Conservation (phyloP, 2,797 vertebrate species). For the Kryptolebias ocellatus region DNA sequence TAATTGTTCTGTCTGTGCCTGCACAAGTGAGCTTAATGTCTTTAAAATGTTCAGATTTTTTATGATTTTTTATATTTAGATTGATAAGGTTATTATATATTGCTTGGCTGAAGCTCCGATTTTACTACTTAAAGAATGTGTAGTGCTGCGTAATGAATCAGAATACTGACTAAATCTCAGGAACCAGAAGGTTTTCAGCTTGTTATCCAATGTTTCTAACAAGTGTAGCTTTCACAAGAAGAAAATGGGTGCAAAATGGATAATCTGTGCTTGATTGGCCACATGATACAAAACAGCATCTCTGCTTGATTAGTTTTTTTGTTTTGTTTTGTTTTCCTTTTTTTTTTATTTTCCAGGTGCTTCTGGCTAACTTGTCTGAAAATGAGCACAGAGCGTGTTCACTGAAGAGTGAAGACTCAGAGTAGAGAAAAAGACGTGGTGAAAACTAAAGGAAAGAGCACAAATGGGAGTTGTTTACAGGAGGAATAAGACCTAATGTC, state of each 20-base stretch:
- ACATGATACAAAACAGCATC: slow-evolving; percentile 11
- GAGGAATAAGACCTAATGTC: slow-evolving; percentile 15
- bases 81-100: no score
- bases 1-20: no score
- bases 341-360: not conserved
- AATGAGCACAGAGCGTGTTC: slow-evolving; percentile 2
- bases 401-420: slow-evolving; percentile 16
- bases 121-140: no score
- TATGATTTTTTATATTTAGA: no score
- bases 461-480: slow-evolving; percentile 17
- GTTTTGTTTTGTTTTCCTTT: not conserved
- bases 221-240: slow-evolving; percentile 19
- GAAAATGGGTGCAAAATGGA: slow-evolving; percentile 20
- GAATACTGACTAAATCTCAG: not conserved
- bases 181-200: not conserved
- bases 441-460: not conserved
- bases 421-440: slow-evolving; percentile 15
- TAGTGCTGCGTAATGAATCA: no score
- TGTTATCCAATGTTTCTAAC: slow-evolving; percentile 3
- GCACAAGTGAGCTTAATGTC: no score
- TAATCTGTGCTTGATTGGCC: slow-evolving; percentile 19
- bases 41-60: no score
- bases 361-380: slow-evolving; percentile 23
- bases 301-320: not conserved
- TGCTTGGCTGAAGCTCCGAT: no score